Evolutionary conservation across 92 coral and sea anemone species (phyloP), one percentile per base, ranked within the genome.

Genomic region (Blastomussa wellsi): DNA sequence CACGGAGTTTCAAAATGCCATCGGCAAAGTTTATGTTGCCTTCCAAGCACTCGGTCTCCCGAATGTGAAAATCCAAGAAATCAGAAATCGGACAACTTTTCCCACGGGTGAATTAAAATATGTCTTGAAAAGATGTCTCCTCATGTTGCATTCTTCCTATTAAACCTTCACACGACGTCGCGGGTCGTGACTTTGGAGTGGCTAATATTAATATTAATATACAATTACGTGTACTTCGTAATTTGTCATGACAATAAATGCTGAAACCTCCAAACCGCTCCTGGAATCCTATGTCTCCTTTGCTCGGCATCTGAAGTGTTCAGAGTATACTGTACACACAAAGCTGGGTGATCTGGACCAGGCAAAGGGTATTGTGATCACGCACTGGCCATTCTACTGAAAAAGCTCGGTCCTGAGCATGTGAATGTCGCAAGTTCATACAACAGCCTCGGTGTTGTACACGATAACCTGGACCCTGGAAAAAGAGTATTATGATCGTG

Each of bases 221-320:
- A n/a, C n/a, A 68, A 29, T 32, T 3, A 65, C 62, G n/a, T n/a
- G 11, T 29, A 24, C 9, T 52, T 10, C 42, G 6, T 26, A 59
- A 26, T 74, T 84, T 67, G 91, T 88, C 20, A 83, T 88, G 79
- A 88, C 91, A 0, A 49, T 91, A 29, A 85, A 88, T 51, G 94
- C 89, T 13, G 76, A 83, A 38, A 85, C 31, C 44, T 47, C 77
- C 28, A 78, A 81, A 12, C 42, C 89, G 1, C 67, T 91, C 20
- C 75, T 88, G 32, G 80, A 68, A 16, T 88, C 94, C 2, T 91
- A 91, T 49, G 51, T 69, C 75, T 87, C 82, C 24, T 85, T 91
- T 77, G 88, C 90, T 32, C 87, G 88, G 37, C n/a, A 32, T 7
- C 14, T 76, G 10, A 76, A 76, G 79, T 76, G 79, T 35, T 66